Evolutionary conservation across 2,888 invertebrate species (phyloP).

Genomic region (Lampropteryx suffumata): DNA sequence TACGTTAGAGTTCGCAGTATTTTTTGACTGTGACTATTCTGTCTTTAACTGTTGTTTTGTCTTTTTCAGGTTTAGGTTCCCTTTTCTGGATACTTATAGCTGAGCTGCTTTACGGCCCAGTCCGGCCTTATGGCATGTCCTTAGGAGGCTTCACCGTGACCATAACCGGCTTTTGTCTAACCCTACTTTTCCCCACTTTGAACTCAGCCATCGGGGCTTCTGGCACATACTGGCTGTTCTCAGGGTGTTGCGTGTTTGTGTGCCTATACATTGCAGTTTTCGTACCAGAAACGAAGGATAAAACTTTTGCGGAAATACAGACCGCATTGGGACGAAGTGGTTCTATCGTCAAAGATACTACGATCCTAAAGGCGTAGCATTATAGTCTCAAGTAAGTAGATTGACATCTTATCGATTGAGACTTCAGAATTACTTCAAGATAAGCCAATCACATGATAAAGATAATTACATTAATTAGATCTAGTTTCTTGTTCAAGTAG

Average conservation of each 20-base stretch:
- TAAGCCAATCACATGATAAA: too few relatives aligned
- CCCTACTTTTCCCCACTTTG: slow-evolving; percentile 13
- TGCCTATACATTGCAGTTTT: slow-evolving; percentile 1
- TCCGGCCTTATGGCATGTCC: not conserved
- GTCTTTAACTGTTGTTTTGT: too few relatives aligned
- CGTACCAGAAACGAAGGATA: slow-evolving; percentile 20
- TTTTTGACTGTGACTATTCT: too few relatives aligned
- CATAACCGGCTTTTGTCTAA: not conserved
- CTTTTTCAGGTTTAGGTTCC: not conserved
- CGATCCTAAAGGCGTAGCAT: too few relatives aligned
- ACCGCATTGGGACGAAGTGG: slow-evolving; percentile 10
- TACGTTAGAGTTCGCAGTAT: not conserved
- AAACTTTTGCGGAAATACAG: slow-evolving; percentile 20
- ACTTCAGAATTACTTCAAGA: too few relatives aligned
- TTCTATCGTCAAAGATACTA: slow-evolving; percentile 4
- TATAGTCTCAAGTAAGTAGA: too few relatives aligned
- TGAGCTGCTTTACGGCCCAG: not conserved
- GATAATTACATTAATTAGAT: too few relatives aligned
- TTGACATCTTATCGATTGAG: too few relatives aligned
- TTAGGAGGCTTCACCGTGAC: not conserved
- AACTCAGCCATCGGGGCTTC: slow-evolving; percentile 8
- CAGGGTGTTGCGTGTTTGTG: not conserved
- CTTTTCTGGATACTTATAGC: not conserved
- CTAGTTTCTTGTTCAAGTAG: too few relatives aligned
- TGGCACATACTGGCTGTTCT: slow-evolving; percentile 16